Evolutionary conservation across 2,113 vertebrate species (phyloP).

Genomic region (Microtus montanus): DNA sequence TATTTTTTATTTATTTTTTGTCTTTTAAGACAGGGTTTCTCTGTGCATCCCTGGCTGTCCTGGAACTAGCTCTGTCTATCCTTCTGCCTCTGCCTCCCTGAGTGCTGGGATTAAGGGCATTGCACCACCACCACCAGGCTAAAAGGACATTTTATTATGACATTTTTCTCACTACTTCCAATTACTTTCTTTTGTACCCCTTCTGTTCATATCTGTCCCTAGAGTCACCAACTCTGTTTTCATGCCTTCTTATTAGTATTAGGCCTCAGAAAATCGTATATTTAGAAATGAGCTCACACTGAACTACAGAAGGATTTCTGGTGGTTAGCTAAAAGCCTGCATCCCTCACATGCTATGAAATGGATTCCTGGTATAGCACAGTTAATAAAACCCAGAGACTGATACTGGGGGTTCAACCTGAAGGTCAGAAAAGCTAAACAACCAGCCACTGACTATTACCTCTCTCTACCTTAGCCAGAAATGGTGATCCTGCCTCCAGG

Average conservation of each 20-base stretch:
- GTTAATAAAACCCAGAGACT: too few relatives aligned
- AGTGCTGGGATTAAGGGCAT: background rate
- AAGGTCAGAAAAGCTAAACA: too few relatives aligned
- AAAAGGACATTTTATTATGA: background rate
- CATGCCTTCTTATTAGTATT: too few relatives aligned
- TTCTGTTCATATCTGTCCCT: background rate
- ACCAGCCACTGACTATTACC: too few relatives aligned
- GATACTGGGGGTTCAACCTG: too few relatives aligned
- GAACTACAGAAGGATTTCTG: too few relatives aligned
- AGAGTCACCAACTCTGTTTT: background rate
- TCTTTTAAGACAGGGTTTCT: background rate
- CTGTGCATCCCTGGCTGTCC: background rate
- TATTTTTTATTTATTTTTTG: background rate
- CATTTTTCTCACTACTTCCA: background rate
- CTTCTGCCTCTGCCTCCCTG: background rate
- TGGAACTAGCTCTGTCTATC: background rate
- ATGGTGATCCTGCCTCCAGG: too few relatives aligned
- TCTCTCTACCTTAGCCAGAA: too few relatives aligned
- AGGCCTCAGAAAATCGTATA: background rate
- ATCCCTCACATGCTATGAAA: background rate
- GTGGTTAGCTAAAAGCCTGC: background rate
- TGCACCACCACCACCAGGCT: background rate
- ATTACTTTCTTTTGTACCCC: too few relatives aligned
- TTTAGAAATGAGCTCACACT: background rate
- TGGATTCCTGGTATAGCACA: background rate